Evolutionary conservation across 1,140 invertebrate genomes (phyloP).

Genomic region (Elysia chlorotica): DNA sequence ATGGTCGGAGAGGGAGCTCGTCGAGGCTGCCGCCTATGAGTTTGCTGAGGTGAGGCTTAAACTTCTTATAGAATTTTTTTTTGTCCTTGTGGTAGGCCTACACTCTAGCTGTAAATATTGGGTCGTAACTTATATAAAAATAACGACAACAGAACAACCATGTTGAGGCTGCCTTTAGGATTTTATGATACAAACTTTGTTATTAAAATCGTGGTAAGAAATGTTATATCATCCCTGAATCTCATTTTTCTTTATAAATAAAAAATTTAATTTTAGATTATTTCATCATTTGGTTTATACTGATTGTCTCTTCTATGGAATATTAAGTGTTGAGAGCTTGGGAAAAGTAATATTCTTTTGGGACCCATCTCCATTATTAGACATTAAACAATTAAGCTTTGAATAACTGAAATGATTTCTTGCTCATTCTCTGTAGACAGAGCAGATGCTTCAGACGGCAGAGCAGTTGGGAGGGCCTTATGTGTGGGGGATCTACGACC

Average conservation of each 20-base stretch:
- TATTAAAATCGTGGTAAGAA: background rate
- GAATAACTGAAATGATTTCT: background rate
- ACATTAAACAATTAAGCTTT: background rate
- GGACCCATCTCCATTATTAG: background rate
- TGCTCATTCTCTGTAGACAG: slow-evolving; percentile 69
- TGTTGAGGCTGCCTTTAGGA: no score
- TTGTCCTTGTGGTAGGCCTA: background rate
- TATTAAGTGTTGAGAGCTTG: no score
- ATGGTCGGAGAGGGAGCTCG: slow-evolving; percentile 86
- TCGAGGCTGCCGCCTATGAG: slow-evolving; percentile 84
- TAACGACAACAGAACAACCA: no score
- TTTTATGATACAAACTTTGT: slow-evolving; percentile 4
- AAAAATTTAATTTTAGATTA: background rate
- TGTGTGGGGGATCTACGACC: slow-evolving; percentile 71
- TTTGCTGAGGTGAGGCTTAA: slow-evolving; percentile 82
- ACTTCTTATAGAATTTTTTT: no score
- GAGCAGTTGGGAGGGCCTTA: slow-evolving; percentile 70
- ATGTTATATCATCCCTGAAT: background rate
- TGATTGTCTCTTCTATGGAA: background rate
- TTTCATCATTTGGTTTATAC: background rate
- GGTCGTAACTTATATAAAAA: no score
- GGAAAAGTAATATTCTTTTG: no score
- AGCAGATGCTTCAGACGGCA: slow-evolving; percentile 80
- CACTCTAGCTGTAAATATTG: no score
- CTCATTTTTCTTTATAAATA: background rate